A percentile compares a stretch with the other conserved stretches of the same genome.
These are phyloP conservation scores for Aphaenogaster rudis DNA, from an alignment of 1,140 invertebrate species.

Conservation along the genomic window DNA sequence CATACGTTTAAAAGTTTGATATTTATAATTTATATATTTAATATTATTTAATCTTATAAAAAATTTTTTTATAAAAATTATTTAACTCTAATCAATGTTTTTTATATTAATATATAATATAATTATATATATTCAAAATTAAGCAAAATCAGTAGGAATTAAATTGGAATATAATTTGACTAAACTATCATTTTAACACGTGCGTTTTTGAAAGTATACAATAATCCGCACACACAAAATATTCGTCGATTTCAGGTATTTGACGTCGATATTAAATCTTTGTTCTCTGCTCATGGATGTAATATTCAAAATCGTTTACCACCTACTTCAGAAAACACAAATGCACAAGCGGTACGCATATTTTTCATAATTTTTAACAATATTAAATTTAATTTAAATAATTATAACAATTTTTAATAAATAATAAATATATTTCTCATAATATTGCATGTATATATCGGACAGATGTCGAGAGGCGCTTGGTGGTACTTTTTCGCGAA, in stretches of 20 bases:
- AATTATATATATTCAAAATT: not conserved
- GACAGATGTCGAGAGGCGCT: conserved; percentile 80
- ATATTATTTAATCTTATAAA: conserved; percentile 29
- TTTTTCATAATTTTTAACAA: conserved; percentile 15
- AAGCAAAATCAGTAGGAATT: not conserved
- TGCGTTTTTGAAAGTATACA: not conserved
- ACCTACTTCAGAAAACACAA: not conserved
- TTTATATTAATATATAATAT: not conserved
- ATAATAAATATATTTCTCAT: not conserved
- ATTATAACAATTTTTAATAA: not conserved
- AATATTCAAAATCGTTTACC: not conserved
- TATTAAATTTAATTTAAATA: not conserved
- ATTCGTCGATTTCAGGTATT: conserved; percentile 69
- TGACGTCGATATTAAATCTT: conserved; percentile 47
- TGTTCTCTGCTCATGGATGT: conserved; percentile 53
- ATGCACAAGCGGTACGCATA: conserved; percentile 74
- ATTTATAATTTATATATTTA: not conserved
- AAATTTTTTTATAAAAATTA: not conserved
- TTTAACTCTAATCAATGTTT: not conserved
- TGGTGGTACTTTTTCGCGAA: conserved; percentile 89
- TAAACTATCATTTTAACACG: not conserved
- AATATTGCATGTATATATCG: conserved; percentile 3
- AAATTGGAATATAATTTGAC: not conserved
- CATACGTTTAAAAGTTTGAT: not conserved
- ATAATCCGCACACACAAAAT: conserved; percentile 48